phyloP scores from a whole-genome alignment of 2,888 invertebrate genomes.

The Neocrepidodera transversa region DNA sequence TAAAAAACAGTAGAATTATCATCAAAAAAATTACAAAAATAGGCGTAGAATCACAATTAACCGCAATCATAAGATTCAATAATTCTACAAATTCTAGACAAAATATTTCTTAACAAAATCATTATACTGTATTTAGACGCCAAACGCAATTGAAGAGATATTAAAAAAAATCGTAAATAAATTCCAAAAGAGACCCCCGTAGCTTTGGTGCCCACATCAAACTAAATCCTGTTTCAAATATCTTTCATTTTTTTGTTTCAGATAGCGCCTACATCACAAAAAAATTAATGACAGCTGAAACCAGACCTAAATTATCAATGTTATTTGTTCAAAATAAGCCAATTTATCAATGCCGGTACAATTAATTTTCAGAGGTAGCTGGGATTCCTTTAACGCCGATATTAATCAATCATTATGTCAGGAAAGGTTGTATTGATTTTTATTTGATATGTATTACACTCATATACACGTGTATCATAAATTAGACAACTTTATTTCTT shows the following conservation, averaged over 20 bases:
- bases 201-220: too few relatives aligned
- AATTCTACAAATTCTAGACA: too few relatives aligned
- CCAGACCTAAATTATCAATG: slow-evolving; percentile 14
- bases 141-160: too few relatives aligned
- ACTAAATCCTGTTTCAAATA: too few relatives aligned
- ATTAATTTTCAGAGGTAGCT: slow-evolving; percentile 18
- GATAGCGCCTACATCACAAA: slow-evolving; percentile 12
- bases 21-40: too few relatives aligned
- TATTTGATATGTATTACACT: slow-evolving; percentile 23
- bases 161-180: too few relatives aligned
- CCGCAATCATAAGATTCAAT: too few relatives aligned
- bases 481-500: slow-evolving; percentile 23
- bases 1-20: too few relatives aligned
- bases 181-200: too few relatives aligned
- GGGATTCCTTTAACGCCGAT: slow-evolving; percentile 3
- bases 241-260: slow-evolving; percentile 6
- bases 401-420: slow-evolving; percentile 26
- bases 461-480: slow-evolving; percentile 27
- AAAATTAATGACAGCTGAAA: slow-evolving; percentile 13
- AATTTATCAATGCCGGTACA: slow-evolving; percentile 22
- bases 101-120: too few relatives aligned
- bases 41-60: too few relatives aligned
- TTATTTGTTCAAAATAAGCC: slow-evolving; percentile 13
- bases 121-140: too few relatives aligned
- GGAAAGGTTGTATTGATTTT: slow-evolving; percentile 19